Evolutionary conservation across 2,888 invertebrate genomes (phyloP).

Genomic region (Enchytraeus crypticus): DNA sequence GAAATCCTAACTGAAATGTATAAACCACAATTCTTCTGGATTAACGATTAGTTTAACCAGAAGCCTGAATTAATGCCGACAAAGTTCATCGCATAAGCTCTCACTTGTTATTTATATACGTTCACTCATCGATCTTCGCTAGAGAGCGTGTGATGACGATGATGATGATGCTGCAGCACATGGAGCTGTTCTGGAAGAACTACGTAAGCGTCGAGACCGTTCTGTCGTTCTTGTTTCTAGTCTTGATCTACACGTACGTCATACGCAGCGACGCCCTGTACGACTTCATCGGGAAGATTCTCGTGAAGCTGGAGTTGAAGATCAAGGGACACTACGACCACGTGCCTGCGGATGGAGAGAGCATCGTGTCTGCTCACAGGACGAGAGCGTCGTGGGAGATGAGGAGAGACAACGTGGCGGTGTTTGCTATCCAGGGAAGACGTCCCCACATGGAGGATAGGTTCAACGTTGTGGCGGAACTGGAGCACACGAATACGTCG

Average conservation of each 20-base stretch:
- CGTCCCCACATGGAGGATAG: slow-evolving; percentile 88
- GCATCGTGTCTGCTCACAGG: slow-evolving; percentile 14
- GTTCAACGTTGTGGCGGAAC: slow-evolving; percentile 76
- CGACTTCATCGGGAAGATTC: slow-evolving; percentile 15
- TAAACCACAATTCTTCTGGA: too few species aligned
- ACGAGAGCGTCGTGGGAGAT: slow-evolving; percentile 61
- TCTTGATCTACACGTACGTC: slow-evolving; percentile 8
- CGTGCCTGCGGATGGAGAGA: slow-evolving; percentile 6
- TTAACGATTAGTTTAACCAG: too few species aligned
- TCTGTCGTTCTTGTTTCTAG: slow-evolving; percentile 1
- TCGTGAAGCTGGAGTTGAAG: slow-evolving; percentile 18
- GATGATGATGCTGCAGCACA: too few species aligned
- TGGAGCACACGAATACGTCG: slow-evolving; percentile 74
- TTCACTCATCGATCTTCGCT: too few species aligned
- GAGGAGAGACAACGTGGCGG: slow-evolving; percentile 66
- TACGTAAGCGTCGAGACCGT: slow-evolving; percentile 8
- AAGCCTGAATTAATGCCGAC: too few species aligned
- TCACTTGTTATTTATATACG: too few species aligned
- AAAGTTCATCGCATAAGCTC: too few species aligned
- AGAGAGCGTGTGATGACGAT: too few species aligned
- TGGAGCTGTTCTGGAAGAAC: slow-evolving; percentile 6
- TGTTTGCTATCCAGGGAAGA: slow-evolving; percentile 81
- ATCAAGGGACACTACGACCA: slow-evolving; percentile 20
- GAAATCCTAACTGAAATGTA: too few species aligned
- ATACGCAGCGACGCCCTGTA: slow-evolving; percentile 11